Evolutionary conservation across 2,113 vertebrate genomes (phyloP).

Genomic region (Elanoides forficatus): DNA sequence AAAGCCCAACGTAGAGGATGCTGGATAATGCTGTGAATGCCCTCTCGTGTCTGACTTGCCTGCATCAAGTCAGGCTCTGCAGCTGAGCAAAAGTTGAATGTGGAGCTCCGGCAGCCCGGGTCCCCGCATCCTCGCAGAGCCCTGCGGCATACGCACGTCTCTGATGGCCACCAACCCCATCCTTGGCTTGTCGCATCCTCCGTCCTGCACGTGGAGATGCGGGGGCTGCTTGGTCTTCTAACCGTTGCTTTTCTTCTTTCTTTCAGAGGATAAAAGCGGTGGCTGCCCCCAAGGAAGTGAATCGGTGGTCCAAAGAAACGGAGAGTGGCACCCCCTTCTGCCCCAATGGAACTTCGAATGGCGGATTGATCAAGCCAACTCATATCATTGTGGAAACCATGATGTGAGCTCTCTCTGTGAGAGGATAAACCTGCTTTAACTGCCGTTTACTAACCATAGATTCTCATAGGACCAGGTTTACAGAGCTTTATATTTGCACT

Average conservation of each 20-base stretch:
- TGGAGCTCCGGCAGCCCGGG: background rate
- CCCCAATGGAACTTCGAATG: conserved; percentile 75
- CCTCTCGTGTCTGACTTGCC: background rate
- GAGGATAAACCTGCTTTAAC: conserved; percentile 82
- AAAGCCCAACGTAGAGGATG: background rate
- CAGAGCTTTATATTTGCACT: conserved; percentile 89
- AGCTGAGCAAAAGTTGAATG: background rate
- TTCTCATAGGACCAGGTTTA: conserved; percentile 93
- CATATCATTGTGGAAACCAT: conserved; percentile 97
- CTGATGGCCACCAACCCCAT: rapidly evolving
- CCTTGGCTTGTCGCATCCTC: rapidly evolving
- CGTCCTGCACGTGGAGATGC: rapidly evolving
- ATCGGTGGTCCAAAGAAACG: conserved; percentile 75
- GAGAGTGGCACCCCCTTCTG: conserved; percentile 72
- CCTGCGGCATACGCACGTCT: rapidly evolving
- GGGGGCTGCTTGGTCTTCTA: background rate
- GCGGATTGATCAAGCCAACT: conserved; percentile 85
- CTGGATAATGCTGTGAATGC: background rate
- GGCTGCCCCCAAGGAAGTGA: conserved; percentile 84
- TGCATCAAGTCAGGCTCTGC: background rate
- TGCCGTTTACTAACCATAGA: conserved; percentile 91
- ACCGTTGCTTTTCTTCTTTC: background rate
- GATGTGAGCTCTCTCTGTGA: conserved; percentile 93
- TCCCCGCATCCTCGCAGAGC: background rate
- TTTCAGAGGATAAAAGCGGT: conserved; percentile 91